Percentiles rank a stretch among this genome's conserved stretches.
These are phyloP conservation scores for Periophthalmus magnuspinnatus DNA, from an alignment of 2,797 vertebrate species.

Conservation along the genomic window DNA sequence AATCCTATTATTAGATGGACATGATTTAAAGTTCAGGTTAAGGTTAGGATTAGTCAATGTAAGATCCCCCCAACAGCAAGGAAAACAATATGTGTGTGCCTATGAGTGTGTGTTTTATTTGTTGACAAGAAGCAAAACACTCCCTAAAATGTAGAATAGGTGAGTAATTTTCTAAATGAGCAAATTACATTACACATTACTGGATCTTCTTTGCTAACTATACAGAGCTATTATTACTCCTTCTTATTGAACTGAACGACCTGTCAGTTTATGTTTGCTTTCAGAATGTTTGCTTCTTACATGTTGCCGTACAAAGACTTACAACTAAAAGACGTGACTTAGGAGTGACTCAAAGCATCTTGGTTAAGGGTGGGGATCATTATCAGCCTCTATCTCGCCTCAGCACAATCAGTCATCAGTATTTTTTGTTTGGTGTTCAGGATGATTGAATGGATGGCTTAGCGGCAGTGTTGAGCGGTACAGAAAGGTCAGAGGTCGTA, in stretches of 20 bases:
- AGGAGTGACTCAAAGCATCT: slow-evolving; percentile 38
- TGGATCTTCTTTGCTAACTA: no score
- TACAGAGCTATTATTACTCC: background rate
- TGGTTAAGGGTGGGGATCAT: slow-evolving; percentile 17
- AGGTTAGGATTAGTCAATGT: background rate
- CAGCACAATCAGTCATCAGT: slow-evolving; percentile 30
- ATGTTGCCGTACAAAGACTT: background rate
- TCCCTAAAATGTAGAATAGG: no score
- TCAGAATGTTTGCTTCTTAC: background rate
- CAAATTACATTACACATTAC: no score
- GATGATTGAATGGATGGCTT: slow-evolving; percentile 44
- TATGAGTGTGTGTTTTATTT: no score
- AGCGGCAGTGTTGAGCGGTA: slow-evolving; percentile 38
- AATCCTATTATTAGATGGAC: background rate
- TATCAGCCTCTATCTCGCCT: slow-evolving; percentile 19
- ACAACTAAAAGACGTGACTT: slow-evolving; percentile 33
- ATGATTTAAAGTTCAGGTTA: background rate
- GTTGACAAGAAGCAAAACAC: no score
- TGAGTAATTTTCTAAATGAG: no score
- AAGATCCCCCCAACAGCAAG: no score
- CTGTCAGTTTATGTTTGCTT: background rate
- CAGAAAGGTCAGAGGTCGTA: slow-evolving; percentile 62
- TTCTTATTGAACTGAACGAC: background rate
- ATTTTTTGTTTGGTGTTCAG: slow-evolving; percentile 4
- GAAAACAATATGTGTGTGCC: no score